Percentiles rank a stretch among this genome's conserved stretches.
Evolutionary conservation across 2,797 vertebrate species (phyloP).

Genomic region (Bothrops alternatus): DNA sequence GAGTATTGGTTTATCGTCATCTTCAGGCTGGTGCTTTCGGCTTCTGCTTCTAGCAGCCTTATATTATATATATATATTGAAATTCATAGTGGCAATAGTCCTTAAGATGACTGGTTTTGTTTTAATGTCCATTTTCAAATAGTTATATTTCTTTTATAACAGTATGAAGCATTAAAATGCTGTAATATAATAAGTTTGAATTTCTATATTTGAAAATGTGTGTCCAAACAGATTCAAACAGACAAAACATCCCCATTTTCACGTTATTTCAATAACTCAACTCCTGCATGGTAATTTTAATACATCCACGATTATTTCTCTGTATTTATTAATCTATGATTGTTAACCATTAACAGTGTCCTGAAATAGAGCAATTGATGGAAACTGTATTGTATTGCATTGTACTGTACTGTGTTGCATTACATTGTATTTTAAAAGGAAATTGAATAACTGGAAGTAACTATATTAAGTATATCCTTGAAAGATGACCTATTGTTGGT

Average conservation of each 20-base stretch:
- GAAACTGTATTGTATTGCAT: neutral
- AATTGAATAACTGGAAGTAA: neutral
- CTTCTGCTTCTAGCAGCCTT: too few species aligned
- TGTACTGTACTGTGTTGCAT: neutral
- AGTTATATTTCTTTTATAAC: neutral
- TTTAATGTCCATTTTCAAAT: neutral
- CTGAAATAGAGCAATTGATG: neutral
- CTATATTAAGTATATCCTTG: neutral
- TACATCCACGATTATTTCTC: neutral
- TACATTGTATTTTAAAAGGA: neutral
- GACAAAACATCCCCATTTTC: neutral
- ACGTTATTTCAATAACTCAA: neutral
- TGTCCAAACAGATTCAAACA: neutral
- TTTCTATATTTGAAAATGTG: neutral
- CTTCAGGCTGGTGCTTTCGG: too few species aligned
- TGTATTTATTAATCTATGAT: neutral
- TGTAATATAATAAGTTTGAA: neutral
- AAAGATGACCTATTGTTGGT: neutral
- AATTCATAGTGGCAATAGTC: neutral
- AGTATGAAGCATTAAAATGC: neutral
- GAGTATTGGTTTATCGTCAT: neutral
- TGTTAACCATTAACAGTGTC: neutral
- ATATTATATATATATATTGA: too few species aligned
- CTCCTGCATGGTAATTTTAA: neutral
- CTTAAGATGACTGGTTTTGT: neutral